These are phyloP conservation scores for Lasiommata megera DNA, from an alignment of 2,888 invertebrate genomes.

Conservation along the genomic window DNA sequence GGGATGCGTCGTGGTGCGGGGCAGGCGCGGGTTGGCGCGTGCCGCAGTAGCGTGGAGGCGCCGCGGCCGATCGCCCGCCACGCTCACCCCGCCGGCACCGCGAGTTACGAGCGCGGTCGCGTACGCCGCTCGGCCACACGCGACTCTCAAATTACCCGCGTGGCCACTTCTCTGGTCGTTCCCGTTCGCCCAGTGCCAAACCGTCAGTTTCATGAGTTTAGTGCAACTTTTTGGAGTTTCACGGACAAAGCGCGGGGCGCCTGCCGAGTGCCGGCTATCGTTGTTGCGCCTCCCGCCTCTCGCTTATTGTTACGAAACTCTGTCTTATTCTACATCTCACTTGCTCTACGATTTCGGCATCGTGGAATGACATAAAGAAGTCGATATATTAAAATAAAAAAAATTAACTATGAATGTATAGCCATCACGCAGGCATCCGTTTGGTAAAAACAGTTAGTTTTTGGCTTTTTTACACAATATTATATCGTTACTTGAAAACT, in stretches of 20 bases:
- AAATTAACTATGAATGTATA: not conserved
- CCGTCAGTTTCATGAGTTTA: constrained; percentile 37
- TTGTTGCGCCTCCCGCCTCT: constrained; percentile 41
- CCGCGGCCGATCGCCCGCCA: constrained; percentile 65
- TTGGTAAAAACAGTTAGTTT: not conserved
- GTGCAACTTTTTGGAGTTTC: constrained; percentile 42
- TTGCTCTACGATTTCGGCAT: constrained; percentile 36
- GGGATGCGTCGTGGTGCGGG: constrained; percentile 56
- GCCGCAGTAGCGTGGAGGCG: constrained; percentile 78
- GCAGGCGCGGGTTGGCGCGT: constrained; percentile 62
- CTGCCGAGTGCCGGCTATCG: constrained; percentile 34
- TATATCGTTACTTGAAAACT: not conserved
- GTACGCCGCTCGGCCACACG: constrained; percentile 44
- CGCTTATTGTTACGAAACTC: constrained; percentile 43
- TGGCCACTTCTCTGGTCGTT: constrained; percentile 52
- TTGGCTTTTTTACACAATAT: constrained; percentile 9
- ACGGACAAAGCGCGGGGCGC: constrained; percentile 42
- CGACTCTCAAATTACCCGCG: constrained; percentile 41
- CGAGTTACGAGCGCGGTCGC: constrained; percentile 52
- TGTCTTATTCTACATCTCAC: constrained; percentile 43
- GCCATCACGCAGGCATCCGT: not conserved
- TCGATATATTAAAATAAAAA: not conserved
- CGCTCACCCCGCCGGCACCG: constrained; percentile 48
- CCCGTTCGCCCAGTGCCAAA: constrained; percentile 50
- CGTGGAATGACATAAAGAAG: constrained; percentile 31